These are phyloP conservation scores for Spongilla lacustris DNA, from an alignment of 37 sponge, comb jelly and placozoan genomes.

Conservation along the genomic window DNA sequence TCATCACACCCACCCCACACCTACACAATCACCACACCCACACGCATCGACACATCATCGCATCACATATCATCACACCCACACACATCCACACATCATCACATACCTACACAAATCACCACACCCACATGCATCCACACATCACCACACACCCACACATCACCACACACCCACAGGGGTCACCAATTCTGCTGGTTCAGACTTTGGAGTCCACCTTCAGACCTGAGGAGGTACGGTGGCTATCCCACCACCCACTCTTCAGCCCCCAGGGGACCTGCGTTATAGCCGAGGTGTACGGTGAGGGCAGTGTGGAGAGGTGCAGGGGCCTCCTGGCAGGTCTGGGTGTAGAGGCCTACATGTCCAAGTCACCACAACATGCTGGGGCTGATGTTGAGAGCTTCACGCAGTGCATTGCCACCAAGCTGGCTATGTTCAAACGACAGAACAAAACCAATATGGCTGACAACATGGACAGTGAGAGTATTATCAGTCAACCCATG, in stretches of 20 bases:
- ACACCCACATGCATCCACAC: too few species aligned
- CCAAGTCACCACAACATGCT: not conserved
- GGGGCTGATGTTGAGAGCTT: not conserved
- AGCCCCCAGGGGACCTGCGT: not conserved
- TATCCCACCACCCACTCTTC: not conserved
- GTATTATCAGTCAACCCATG: not conserved
- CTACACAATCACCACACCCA: too few species aligned
- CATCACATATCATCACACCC: too few species aligned
- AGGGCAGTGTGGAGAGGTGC: not conserved
- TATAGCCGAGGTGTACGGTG: not conserved
- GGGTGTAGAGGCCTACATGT: not conserved
- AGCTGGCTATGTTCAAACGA: not conserved
- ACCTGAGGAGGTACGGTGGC: not conserved
- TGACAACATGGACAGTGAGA: not conserved
- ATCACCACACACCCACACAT: too few species aligned
- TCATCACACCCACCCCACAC: too few species aligned
- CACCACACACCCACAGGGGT: not conserved
- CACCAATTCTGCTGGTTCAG: not conserved
- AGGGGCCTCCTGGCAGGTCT: not conserved
- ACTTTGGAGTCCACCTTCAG: not conserved
- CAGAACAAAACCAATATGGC: not conserved
- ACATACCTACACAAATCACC: too few species aligned
- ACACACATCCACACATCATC: too few species aligned
- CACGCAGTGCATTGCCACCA: not conserved
- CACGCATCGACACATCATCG: too few species aligned